phyloP scores from a whole-genome alignment of 30 jellyfish, hydroid and myxozoan species.

The Aurelia sp. region DNA sequence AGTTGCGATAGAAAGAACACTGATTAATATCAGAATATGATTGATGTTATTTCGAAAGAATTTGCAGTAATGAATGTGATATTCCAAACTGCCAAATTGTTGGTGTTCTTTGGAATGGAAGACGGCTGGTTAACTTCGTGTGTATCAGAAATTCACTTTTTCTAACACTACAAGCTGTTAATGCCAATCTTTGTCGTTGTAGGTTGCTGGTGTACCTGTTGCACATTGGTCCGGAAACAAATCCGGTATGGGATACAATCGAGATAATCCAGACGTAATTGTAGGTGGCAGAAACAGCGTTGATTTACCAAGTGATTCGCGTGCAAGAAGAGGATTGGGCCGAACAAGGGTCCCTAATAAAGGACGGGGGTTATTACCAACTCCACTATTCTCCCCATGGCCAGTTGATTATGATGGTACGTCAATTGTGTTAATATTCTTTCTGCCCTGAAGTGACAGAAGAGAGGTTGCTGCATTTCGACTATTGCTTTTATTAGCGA shows the following conservation, averaged over 20 bases:
- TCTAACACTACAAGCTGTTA: too few species aligned
- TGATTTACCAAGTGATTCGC: constrained; percentile 90
- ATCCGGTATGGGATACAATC: constrained; percentile 85
- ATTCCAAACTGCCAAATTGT: too few species aligned
- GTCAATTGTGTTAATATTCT: not conserved
- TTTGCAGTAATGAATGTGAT: too few species aligned
- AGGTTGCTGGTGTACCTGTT: constrained; percentile 99
- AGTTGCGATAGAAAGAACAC: too few species aligned
- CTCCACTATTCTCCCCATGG: constrained; percentile 96
- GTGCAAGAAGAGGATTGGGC: constrained; percentile 77
- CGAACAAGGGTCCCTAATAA: constrained; percentile 69
- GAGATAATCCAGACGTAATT: constrained; percentile 79
- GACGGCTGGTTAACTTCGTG: too few species aligned
- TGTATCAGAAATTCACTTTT: too few species aligned
- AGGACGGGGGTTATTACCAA: constrained; percentile 91
- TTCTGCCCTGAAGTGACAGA: not conserved
- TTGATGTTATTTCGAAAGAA: too few species aligned
- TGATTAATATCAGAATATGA: too few species aligned
- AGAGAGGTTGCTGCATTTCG: not conserved
- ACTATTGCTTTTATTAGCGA: not conserved
- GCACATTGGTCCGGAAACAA: constrained; percentile 99
- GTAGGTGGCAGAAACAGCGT: constrained; percentile 94
- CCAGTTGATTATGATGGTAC: constrained; percentile 77
- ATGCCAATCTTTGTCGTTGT: not conserved
- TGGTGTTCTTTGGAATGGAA: too few species aligned